Base-by-base conservation (phyloP, 2,113 vertebrate genomes). In the Salvelinus namaycush region DNA sequence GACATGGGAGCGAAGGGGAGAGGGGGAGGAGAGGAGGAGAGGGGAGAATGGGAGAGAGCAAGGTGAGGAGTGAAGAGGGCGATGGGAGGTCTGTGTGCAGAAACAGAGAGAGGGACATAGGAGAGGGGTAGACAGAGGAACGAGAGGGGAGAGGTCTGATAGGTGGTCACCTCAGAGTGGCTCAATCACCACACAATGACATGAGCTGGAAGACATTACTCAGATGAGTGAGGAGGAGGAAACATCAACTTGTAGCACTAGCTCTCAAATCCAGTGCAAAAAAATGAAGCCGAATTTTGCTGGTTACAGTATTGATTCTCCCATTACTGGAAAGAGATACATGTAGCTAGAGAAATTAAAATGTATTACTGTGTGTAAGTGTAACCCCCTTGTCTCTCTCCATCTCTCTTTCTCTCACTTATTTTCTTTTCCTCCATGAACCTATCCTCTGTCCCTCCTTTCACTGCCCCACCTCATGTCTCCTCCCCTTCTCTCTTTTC, bases 401-500 rank as follows among this genome's bases (percentile, higher is more conserved):
- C 70, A 59, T 57, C 18, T 57, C 20, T 57, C 76, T 67, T 60
- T 77, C 72, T 59, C 31, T 44, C 39, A 79, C 71, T 74, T 76
- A 70, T 60, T 49, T 34, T 73, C 16, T 20, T 39, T 7, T 11
- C 76, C 39, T 78, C 60, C 76, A 87, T 85, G 83, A 87, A 89
- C 84, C 22, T 67, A 72, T 68, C 59, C 12, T 39, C 74, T 64
- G 2, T 49, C 62, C 70, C 74, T 87, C 77, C 57, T 44, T 59
- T 16, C 44, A 29, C 24, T 31, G 11, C 3, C 26, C 27, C 39
- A 11, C 39, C 9, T 11, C 39, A 44, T 72, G 62, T 75, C 83
- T 70, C 87, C 87, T 73, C 88, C 88, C 74, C 71, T 44, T 44
- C 81, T 76, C 67, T 78, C 79, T 79, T 84, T 27, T 65, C 90